These are phyloP conservation scores for Copsychus sechellarum DNA, from an alignment of 2,113 vertebrate species.

Conservation along the genomic window DNA sequence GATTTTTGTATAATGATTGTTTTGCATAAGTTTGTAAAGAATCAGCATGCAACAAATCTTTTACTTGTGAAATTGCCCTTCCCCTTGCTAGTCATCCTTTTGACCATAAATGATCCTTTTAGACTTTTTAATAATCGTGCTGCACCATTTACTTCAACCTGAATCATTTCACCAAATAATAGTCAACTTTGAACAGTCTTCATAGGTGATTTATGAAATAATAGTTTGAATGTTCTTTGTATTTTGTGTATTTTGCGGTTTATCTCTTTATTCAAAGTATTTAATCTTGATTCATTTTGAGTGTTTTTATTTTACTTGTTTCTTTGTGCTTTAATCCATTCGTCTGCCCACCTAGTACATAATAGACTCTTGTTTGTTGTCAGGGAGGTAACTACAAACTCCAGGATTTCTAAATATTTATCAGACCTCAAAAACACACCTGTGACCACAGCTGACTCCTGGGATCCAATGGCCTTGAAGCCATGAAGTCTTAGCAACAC, in stretches of 20 bases:
- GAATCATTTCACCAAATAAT: slow-evolving; percentile 16
- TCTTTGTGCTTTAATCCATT: background rate
- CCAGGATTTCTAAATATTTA: background rate
- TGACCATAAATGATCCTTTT: slow-evolving; percentile 26
- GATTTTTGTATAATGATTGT: background rate
- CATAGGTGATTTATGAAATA: slow-evolving; percentile 22
- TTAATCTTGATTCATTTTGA: background rate
- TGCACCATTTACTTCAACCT: slow-evolving; percentile 22
- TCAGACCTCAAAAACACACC: background rate
- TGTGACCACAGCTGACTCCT: background rate
- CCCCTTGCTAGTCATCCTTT: background rate
- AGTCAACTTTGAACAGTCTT: background rate
- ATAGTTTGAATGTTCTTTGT: background rate
- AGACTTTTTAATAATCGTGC: slow-evolving; percentile 30
- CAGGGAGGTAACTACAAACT: background rate
- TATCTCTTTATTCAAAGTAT: background rate
- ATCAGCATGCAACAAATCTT: slow-evolving; percentile 8
- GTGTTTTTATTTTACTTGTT: background rate
- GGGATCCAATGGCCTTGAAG: background rate
- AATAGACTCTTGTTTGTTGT: background rate
- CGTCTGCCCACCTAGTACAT: background rate
- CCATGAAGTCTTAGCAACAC: background rate
- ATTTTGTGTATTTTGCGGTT: slow-evolving; percentile 39
- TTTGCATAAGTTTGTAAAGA: slow-evolving; percentile 12
- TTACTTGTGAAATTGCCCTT: slow-evolving; percentile 15